Evolutionary conservation across 2,113 vertebrate genomes (phyloP), one percentile per base, ranked within the genome.

Genomic region (Drymodes brunneopygia): DNA sequence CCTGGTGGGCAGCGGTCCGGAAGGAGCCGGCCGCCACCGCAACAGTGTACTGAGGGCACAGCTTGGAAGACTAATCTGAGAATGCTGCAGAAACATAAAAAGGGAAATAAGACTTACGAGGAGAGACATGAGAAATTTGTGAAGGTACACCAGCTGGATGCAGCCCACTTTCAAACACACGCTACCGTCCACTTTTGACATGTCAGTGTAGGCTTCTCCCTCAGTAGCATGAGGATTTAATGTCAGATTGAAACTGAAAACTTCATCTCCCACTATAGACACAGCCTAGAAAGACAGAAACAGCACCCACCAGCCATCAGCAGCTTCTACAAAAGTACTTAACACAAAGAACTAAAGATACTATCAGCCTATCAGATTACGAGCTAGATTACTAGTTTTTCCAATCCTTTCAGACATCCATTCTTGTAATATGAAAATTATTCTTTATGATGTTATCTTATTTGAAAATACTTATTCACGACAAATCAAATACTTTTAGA

Each of bases 221-320:
- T 99, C 98, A 4, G 99, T 99, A 45, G 98, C 99, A 53, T 98
- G 97, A 2, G 99, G 98, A 94, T 98, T 99, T 94, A 99, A 92
- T 29, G 95, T 97, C 94, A 99, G 90, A 74, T 98, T 98, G 92
- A 99, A 99, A 96, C 98, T 99, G 95, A 99, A 99, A 92, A 99
- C 99, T 97, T 99, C 99, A 94, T 99, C 98, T 50, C 99, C 99
- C 95, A 99, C 87, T 86, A 99, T 99, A 65, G 99, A 99, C 78
- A 99, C 99, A 4, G 98, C 99, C 99, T 99, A 88, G 79, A 97
- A 95, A 77, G 51, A 88, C 29, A 96, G 33, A 60, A 91, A 86
- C 12, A 77, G 48, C 38, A 92, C 3, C 15, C 45, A 70, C 16
- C 28, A 91, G 47, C 38, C 47, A 84, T 75, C 73, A 94, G 38